Evolutionary conservation across 2,113 vertebrate species (phyloP), one percentile per base, ranked within the genome.

Genomic region (Apaloderma vittatum): DNA sequence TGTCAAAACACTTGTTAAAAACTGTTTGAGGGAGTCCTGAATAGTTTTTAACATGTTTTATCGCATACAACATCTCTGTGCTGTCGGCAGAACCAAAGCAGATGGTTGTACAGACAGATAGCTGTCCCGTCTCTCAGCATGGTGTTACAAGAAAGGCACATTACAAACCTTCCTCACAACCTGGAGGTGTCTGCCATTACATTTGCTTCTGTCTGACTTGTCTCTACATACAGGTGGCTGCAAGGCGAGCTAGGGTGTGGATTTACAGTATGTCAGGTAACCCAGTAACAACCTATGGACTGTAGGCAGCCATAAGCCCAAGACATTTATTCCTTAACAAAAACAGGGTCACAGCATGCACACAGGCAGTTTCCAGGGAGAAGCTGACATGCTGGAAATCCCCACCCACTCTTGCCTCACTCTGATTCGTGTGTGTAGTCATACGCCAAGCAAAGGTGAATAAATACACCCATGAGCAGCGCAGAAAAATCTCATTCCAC

Each of bases 351-450:
- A 89, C 12, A 36, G 70, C 34, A 19, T 26, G 55, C 73, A 77
- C 46, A 26, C 18, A 11, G 67, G 73, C n/a, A 16, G 91, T 86
- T 94, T 94, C 83, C 87, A 81, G 1, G 34, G 76, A 59, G 89
- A 86, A 57, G 73, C 63, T 58, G 74, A 52, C 55, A 3, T 57
- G 84, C 91, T 94, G 76, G 63, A 94, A 93, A 93, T 95, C 93
- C 77, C 91, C 93, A 96, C 95, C 93, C 84, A 52, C 89, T 96
- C 91, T 96, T 96, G 89, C 86, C 48, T 96, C 93, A 94, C 36
- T 72, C 71, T 65, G 27, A 73, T 82, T 48, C 29, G 29, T 34
- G 30, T 71, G 54, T 55, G 14, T 7, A 87, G 89, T 85, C 94
- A 96, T 93, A 89, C 48, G 48, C 80, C 66, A 91, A 91, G 83